Conservation (phyloP, 2,797 vertebrate species). For the Pteropus rufus region DNA sequence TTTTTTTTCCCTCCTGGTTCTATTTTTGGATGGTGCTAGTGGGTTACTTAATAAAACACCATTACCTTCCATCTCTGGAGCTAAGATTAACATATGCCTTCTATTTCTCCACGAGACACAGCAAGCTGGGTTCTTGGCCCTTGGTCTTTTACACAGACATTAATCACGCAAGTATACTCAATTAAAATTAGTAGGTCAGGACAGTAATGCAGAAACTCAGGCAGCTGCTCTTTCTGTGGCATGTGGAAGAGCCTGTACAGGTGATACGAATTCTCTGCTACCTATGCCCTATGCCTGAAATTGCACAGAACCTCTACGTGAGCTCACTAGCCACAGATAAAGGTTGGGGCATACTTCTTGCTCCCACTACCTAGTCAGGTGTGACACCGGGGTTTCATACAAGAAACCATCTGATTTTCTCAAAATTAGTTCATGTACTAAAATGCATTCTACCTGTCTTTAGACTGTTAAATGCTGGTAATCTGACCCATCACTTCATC, state of each 20-base stretch:
- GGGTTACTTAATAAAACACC: slow-evolving; percentile 18
- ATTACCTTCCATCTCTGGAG: not conserved
- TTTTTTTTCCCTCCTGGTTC: not conserved
- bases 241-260: not conserved
- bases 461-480: not conserved
- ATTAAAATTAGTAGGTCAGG: not conserved
- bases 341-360: fast-evolving
- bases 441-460: not conserved
- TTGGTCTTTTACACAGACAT: not conserved
- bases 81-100: not conserved
- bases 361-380: not conserved
- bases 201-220: not conserved
- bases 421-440: not conserved
- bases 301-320: no score
- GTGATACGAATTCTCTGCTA: not conserved
- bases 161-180: not conserved
- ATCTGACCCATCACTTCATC: not conserved
- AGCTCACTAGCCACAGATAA: not conserved
- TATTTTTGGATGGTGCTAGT: not conserved
- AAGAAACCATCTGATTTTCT: not conserved
- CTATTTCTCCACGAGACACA: slow-evolving; percentile 34
- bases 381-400: not conserved
- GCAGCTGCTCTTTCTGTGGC: not conserved
- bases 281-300: fast-evolving
- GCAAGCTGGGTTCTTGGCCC: not conserved